Evolutionary conservation across 2,113 vertebrate genomes (phyloP).

Genomic region (Paralichthys olivaceus): DNA sequence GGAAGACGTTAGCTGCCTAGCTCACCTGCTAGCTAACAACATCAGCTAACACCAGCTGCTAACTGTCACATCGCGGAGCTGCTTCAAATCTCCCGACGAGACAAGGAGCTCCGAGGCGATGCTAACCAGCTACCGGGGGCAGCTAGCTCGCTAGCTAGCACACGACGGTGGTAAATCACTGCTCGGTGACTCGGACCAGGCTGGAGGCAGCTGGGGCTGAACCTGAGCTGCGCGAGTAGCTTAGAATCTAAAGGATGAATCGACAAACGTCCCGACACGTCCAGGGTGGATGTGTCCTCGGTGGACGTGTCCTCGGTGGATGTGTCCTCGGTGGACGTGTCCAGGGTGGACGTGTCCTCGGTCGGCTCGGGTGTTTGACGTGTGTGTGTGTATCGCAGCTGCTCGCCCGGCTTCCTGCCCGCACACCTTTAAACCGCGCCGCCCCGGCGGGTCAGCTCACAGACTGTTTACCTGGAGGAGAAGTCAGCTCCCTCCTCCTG

Average conservation of each 20-base stretch:
- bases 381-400: too few species aligned
- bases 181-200: constrained; percentile 48
- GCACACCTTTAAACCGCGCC: too few species aligned
- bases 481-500: background rate
- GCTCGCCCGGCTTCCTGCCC: too few species aligned
- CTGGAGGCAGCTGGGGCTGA: background rate
- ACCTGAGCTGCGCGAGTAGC: background rate
- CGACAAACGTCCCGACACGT: too few species aligned
- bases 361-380: too few species aligned
- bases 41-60: too few species aligned
- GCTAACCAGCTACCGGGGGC: background rate
- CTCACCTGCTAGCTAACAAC: constrained; percentile 49
- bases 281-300: too few species aligned
- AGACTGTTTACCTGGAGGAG: background rate
- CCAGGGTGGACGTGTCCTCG: too few species aligned
- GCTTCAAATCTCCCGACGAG: background rate
- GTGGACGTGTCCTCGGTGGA: too few species aligned
- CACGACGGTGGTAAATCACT: constrained; percentile 60
- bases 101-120: background rate
- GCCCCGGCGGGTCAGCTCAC: too few species aligned
- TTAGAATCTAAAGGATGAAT: background rate
- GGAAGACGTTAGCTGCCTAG: constrained; percentile 72
- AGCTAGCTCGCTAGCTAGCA: constrained; percentile 46
- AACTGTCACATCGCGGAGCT: too few species aligned
- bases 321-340: too few species aligned